Conservation (phyloP, 1,140 invertebrate genomes). For the Fopius arisanus region DNA sequence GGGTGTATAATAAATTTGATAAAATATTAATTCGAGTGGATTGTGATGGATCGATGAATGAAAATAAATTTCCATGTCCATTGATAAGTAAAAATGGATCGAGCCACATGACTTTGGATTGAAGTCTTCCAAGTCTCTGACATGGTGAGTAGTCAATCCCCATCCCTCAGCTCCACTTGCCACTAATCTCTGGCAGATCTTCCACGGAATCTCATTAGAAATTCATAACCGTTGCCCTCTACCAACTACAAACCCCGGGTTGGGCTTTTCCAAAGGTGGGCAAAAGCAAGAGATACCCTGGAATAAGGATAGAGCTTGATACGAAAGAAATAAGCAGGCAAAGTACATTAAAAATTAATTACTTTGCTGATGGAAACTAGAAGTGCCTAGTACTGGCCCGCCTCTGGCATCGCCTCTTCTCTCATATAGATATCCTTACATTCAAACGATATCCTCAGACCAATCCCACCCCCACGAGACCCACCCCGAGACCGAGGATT, state of each 20-base stretch:
- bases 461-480: background rate
- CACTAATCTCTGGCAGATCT: conserved; percentile 65
- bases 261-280: conserved; percentile 20
- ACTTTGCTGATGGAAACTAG: conserved; percentile 66
- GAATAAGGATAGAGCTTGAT: conserved; percentile 55
- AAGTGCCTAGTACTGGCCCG: conserved; percentile 54
- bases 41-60: no score
- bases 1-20: no score
- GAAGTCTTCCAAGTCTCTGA: no score
- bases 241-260: conserved; percentile 27
- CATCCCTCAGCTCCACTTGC: conserved; percentile 34
- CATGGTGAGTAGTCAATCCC: no score
- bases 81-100: no score
- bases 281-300: conserved; percentile 20
- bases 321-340: conserved; percentile 65
- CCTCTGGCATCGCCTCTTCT: conserved; percentile 16
- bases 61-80: no score
- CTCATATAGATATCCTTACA: conserved; percentile 12
- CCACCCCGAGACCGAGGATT: background rate
- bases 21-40: no score
- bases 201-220: conserved; percentile 65
- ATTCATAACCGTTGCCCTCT: conserved; percentile 62
- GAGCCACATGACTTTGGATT: no score
- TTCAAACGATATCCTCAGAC: conserved; percentile 13
- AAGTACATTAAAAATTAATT: conserved; percentile 68